Evolutionary conservation across 1,140 invertebrate species (phyloP).

Genomic region (Achroia grisella): DNA sequence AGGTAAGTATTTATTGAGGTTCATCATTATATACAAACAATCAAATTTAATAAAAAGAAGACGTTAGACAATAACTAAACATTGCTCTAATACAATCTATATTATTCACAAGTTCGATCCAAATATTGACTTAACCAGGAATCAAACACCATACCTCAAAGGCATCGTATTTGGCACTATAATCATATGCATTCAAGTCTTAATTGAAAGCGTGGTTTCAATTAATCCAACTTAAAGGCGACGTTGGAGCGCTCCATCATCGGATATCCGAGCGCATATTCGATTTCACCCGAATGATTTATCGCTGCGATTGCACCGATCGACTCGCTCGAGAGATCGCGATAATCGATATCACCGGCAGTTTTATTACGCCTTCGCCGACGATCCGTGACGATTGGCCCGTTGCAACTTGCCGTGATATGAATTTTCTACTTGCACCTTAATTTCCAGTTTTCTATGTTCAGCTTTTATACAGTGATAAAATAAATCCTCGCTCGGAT

Average conservation of each 20-base stretch:
- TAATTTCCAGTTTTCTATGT: conserved; percentile 3
- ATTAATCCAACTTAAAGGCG: conserved; percentile 8
- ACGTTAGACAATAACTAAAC: no score
- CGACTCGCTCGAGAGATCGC: conserved; percentile 35
- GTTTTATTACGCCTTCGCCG: conserved; percentile 33
- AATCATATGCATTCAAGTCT: no score
- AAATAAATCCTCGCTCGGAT: neutral
- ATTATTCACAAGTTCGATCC: no score
- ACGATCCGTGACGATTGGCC: conserved; percentile 28
- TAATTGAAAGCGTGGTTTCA: no score
- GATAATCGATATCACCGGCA: conserved; percentile 54
- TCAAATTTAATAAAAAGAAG: no score
- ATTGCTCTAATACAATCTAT: no score
- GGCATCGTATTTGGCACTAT: no score
- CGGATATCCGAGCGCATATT: conserved; percentile 32
- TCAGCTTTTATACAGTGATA: conserved; percentile 2
- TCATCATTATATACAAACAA: no score
- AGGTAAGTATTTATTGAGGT: no score
- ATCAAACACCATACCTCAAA: no score
- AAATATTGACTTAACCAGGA: no score
- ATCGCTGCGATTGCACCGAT: conserved; percentile 36
- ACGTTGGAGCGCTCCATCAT: conserved; percentile 14
- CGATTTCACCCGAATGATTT: conserved; percentile 49
- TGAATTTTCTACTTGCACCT: conserved; percentile 9
- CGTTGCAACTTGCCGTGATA: conserved; percentile 11